Base-by-base conservation (phyloP, 2,888 invertebrate genomes). In the Pyrrhosoma nymphula region DNA sequence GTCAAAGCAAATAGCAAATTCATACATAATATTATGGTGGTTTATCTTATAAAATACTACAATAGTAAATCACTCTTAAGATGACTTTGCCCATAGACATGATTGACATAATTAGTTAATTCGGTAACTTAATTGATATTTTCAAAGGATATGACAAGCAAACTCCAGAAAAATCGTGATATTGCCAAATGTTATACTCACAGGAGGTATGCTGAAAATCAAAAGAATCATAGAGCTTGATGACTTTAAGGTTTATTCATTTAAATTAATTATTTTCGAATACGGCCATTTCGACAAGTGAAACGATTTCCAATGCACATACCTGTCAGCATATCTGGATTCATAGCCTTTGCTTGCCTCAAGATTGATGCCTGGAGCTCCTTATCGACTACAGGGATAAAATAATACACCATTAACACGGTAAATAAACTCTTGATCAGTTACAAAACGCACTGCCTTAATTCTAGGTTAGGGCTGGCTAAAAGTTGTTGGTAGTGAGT, bases 151-250 rank as follows among this genome's bases (percentile, higher is more conserved):
- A 93, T 93, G 47, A 47, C 63, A 75, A 1, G 93, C 47, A 93
- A 47, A 75, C 47, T 93, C 69, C 69, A 47, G 69, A 93, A 82
- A 82, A 18, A 75, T 69, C 69, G 47, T 35, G 63, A 35, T 75
- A 93, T 69, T 69, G 93, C 93, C 93, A 93, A 93, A 47, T 93
- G 47, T n/a, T 91, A 56, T 93, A 93, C 93, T 93, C 93, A 93
- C 93, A 69, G 93, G 75, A 47, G 47, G 69, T 47, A 18, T 39
- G 75, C 93, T 93, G 93, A 93, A 93, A 93, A 93, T 93, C n/a
- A 93, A 93, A 93, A 93, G 93, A 93, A 93, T 93, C 69, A 93
- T 26, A 93, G 39, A 69, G 14, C 39, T 93, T 47, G 39, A 75
- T n/a, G 35, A 75, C 47, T 47, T 75, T 12, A 18, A 0, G 75